These are phyloP conservation scores for Anhinga rufa DNA, from an alignment of 2,113 vertebrate genomes.

Conservation along the genomic window DNA sequence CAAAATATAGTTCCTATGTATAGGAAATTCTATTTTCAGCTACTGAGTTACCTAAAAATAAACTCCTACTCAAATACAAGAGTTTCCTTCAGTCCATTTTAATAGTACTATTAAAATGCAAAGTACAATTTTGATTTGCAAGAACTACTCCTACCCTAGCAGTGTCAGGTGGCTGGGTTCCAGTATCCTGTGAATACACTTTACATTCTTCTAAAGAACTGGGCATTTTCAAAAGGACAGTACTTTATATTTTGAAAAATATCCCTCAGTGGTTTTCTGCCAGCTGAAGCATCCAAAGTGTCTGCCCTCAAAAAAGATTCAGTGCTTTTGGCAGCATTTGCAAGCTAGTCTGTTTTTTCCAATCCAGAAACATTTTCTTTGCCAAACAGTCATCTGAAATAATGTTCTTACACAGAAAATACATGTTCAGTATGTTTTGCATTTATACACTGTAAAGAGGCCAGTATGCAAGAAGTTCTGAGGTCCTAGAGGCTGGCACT, in stretches of 20 bases:
- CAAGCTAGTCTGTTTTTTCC: conserved; percentile 55
- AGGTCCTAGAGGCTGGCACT: not conserved
- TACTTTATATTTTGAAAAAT: conserved; percentile 43
- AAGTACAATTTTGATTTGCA: conserved; percentile 1
- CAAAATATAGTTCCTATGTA: not conserved
- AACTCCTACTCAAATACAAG: not conserved
- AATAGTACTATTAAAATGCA: conserved; percentile 11
- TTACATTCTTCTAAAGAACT: conserved; percentile 28
- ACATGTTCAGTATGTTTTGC: conserved; percentile 25
- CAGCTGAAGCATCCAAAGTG: conserved; percentile 37
- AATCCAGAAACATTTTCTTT: conserved; percentile 27
- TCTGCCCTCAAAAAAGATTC: conserved; percentile 51
- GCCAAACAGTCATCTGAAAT: conserved; percentile 55
- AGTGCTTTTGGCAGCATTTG: conserved; percentile 37
- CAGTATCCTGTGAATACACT: not conserved
- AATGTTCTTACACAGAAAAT: conserved; percentile 54
- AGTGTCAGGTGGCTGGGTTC: not conserved
- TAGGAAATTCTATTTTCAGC: conserved; percentile 10
- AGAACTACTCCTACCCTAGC: not conserved
- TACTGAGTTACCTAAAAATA: conserved; percentile 25
- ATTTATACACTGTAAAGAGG: not conserved
- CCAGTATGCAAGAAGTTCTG: not conserved
- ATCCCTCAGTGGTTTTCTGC: conserved; percentile 1
- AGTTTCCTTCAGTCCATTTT: conserved; percentile 2
- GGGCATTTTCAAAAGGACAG: conserved; percentile 1